A percentile compares a stretch with the other conserved stretches of the same genome.
Conservation (phyloP, 2,888 invertebrate species). For the Mythimna pallens region DNA sequence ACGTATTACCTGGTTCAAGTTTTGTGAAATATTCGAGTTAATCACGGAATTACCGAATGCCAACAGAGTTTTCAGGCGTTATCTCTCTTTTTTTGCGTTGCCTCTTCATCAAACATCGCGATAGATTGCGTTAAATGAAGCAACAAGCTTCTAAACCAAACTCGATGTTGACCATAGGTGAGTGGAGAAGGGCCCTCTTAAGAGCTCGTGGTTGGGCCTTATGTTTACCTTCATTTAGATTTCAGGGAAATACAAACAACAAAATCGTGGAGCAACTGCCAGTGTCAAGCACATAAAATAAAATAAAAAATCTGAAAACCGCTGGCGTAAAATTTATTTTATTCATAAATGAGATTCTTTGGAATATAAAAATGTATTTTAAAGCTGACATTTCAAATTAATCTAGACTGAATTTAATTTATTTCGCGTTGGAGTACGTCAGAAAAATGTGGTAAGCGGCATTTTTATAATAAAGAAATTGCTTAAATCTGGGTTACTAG, state of each 20-base stretch:
- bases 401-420: constrained; percentile 1
- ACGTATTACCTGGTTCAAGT: too few species aligned
- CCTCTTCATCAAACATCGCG: too few species aligned
- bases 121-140: too few species aligned
- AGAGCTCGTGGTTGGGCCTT: too few species aligned
- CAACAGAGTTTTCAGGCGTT: too few species aligned
- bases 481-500: background rate
- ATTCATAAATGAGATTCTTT: background rate
- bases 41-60: too few species aligned
- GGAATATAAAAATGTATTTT: constrained; percentile 1
- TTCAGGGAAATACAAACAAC: background rate
- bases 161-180: too few species aligned
- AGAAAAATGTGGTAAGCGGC: background rate
- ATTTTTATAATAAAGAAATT: background rate
- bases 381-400: background rate
- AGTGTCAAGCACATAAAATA: background rate
- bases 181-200: too few species aligned
- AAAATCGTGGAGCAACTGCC: background rate
- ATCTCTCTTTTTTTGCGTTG: too few species aligned
- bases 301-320: background rate
- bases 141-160: too few species aligned
- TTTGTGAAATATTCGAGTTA: too few species aligned
- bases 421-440: background rate
- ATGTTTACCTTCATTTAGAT: too few species aligned
- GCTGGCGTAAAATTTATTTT: background rate